A percentile compares a stretch with the other conserved stretches of the same genome.
These are phyloP conservation scores for Orthonevra nobilis DNA, from an alignment of 2,888 invertebrate species.

Conservation along the genomic window DNA sequence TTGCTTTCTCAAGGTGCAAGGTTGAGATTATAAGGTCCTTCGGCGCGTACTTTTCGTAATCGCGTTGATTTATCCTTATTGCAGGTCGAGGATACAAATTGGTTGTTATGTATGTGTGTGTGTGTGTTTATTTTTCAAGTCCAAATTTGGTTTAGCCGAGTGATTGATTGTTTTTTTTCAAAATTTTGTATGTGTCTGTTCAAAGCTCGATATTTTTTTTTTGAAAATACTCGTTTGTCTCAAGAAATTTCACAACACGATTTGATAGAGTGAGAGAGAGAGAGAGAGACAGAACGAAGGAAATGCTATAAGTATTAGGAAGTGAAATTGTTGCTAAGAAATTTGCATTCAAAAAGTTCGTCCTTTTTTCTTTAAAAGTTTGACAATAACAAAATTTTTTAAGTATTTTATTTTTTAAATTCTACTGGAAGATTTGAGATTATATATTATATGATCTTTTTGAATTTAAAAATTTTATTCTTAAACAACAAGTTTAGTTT, in stretches of 20 bases:
- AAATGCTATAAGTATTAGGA: too few species aligned
- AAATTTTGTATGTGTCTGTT: slow-evolving; percentile 49
- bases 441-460: slow-evolving; percentile 29
- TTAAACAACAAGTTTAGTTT: slow-evolving; percentile 21
- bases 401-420: slow-evolving; percentile 46
- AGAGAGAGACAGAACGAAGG: background rate
- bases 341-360: slow-evolving; percentile 19
- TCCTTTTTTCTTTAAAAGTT: slow-evolving; percentile 7
- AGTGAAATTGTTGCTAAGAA: slow-evolving; percentile 5
- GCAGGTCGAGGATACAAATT: slow-evolving; percentile 53
- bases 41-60: too few species aligned
- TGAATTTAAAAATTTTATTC: slow-evolving; percentile 20
- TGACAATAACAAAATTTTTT: slow-evolving; percentile 36
- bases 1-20: slow-evolving; percentile 66
- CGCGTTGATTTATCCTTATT: slow-evolving; percentile 53
- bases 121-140: slow-evolving; percentile 15
- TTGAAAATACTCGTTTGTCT: slow-evolving; percentile 26
- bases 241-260: slow-evolving; percentile 65
- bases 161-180: slow-evolving; percentile 53
- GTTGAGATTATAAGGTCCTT: slow-evolving; percentile 50
- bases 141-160: slow-evolving; percentile 43
- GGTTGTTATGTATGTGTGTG: background rate
- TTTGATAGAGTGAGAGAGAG: slow-evolving; percentile 45
- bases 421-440: slow-evolving; percentile 70
- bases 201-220: slow-evolving; percentile 52